Base-by-base conservation (phyloP, 2,888 invertebrate genomes). In the Drosophila falleni region DNA sequence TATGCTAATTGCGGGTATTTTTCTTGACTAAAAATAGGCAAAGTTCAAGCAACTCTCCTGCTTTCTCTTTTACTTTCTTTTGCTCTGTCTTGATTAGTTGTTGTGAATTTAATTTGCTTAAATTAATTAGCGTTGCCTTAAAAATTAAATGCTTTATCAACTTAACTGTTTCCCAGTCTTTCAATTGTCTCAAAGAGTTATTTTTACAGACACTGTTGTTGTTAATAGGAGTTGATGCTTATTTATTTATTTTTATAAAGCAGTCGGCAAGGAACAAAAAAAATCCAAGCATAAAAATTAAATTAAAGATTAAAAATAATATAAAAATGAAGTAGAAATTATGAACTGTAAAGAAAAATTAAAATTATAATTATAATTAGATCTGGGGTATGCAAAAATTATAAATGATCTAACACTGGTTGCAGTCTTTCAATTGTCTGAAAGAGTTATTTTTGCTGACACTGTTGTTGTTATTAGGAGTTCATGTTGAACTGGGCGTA, bases 1-100 rank as follows among this genome's bases (percentile, higher is more conserved):
- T 89, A 84, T 84, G 89, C 88, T 85, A 84, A 84, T 84, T 88
- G 88, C 66, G 47, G 53, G 66, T 69, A 75, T 70, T 81, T 63
- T 60, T 63, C 4, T 23, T 9, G 59, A 46, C 70, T 84, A 81
- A 77, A 89, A 67, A 89, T 83, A 83, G 64, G 16, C 5, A 33
- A 39, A 10, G 51, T 37, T 61, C 26, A 39, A 33, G 61, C 15
- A 19, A 47, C 29, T 54, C 13, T 6, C 15, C 26, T 10, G 3
- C 15, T 44, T 29, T 23, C 5, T 15, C 44, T 42, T 51, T 15
- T 16, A 16, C 49, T 31, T 13, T 11, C 16, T 9, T n/a, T 19
- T 11, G 9, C 31, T 31, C 31, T 8, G 50, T 35, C 49, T 64
- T 78, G 62, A 72, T 72, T 74, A 71, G 74, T 59, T 51, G 42